Evolutionary conservation across 2,113 vertebrate genomes (phyloP).

Genomic region (Procavia capensis): DNA sequence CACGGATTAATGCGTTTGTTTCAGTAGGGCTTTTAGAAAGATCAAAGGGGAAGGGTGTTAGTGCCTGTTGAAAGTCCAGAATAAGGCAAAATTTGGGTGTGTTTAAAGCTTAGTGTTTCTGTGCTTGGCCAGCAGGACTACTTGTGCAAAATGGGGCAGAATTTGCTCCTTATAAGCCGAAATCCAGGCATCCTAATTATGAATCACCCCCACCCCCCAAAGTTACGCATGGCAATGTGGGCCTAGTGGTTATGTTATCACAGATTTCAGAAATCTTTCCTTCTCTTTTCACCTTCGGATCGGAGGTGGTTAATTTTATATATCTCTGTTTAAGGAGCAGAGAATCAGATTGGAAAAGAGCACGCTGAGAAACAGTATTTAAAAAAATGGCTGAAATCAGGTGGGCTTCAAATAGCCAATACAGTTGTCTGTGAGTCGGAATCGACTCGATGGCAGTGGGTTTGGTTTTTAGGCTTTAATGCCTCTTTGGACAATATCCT

Average conservation of each 20-base stretch:
- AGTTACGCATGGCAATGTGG: slow-evolving; percentile 53
- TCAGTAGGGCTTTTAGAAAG: background rate
- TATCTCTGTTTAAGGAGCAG: slow-evolving; percentile 29
- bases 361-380: background rate
- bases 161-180: background rate
- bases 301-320: background rate
- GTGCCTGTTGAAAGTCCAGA: background rate
- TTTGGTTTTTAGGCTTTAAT: too few species aligned
- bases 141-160: background rate
- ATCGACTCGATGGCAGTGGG: too few species aligned
- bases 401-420: background rate
- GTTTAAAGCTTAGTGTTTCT: slow-evolving; percentile 7
- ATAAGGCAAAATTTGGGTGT: slow-evolving; percentile 7
- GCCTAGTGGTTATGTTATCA: background rate
- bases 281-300: background rate
- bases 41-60: background rate
- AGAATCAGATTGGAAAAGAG: slow-evolving; percentile 2
- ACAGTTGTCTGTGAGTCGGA: too few species aligned
- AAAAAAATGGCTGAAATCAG: slow-evolving; percentile 56
- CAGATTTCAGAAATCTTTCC: slow-evolving; percentile 15
- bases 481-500: too few species aligned
- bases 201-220: slow-evolving; percentile 12
- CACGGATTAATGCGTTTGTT: background rate
- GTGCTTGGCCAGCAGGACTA: slow-evolving; percentile 9
- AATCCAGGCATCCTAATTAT: background rate